Conservation (phyloP, 30 jellyfish, hydroid and myxozoan genomes). For the Pseudorhiza aurosa region DNA sequence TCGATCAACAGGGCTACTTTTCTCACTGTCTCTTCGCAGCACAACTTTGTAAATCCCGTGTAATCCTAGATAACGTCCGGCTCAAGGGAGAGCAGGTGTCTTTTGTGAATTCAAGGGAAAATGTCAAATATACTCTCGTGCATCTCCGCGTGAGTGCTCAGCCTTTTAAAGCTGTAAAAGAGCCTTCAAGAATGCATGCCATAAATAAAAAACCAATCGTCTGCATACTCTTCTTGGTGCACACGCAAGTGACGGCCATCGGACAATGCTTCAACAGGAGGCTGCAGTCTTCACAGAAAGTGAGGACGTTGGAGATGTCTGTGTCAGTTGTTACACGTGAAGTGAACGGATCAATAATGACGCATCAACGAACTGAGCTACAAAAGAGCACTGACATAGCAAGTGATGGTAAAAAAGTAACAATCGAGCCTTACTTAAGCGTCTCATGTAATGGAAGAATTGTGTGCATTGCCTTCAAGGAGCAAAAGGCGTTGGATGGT, state of each 20-base stretch:
- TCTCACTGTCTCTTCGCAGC: neutral
- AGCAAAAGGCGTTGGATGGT: neutral
- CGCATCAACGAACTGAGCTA: neutral
- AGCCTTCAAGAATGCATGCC: neutral
- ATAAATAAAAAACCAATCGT: neutral
- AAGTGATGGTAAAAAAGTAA: neutral
- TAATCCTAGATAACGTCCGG: too few relatives aligned
- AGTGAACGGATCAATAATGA: neutral
- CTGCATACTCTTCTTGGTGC: neutral
- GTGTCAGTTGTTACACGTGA: neutral
- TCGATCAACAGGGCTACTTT: neutral
- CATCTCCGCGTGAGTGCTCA: too few relatives aligned
- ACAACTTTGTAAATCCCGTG: too few relatives aligned
- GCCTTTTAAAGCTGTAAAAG: too few relatives aligned
- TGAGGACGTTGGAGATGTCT: neutral
- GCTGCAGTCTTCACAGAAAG: neutral
- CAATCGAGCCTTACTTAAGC: neutral
- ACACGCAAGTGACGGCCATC: neutral
- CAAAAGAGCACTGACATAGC: neutral
- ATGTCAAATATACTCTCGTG: too few relatives aligned
- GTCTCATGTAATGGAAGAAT: neutral
- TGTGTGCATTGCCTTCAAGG: slow-evolving; percentile 6
- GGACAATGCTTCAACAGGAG: neutral
- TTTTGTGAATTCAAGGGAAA: too few relatives aligned
- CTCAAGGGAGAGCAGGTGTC: too few relatives aligned